These are phyloP conservation scores for Teinopalpus imperialis DNA, from an alignment of 2,888 invertebrate genomes.

Conservation along the genomic window DNA sequence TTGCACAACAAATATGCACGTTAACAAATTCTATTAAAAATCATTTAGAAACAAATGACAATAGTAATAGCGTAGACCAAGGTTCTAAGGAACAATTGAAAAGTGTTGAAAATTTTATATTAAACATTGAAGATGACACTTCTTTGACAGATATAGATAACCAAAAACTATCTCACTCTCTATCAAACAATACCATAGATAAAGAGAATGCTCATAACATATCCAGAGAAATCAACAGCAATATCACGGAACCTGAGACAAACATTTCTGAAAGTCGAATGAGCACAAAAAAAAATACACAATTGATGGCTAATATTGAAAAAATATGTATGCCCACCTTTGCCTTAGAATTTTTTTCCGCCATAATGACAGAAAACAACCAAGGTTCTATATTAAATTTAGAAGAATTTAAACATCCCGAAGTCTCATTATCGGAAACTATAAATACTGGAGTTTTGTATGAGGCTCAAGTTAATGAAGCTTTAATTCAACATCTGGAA, in stretches of 20 bases:
- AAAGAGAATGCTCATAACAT: neutral
- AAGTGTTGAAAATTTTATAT: no score
- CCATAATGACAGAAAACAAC: conserved; percentile 28
- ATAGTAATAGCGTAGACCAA: neutral
- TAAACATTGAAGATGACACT: no score
- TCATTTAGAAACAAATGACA: conserved; percentile 3
- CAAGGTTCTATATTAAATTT: neutral
- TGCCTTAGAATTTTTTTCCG: conserved; percentile 21
- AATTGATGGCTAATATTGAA: neutral
- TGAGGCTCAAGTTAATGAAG: conserved; percentile 28
- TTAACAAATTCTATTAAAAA: conserved; percentile 37
- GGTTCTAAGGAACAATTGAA: no score
- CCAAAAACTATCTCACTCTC: no score
- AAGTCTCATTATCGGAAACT: neutral
- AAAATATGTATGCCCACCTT: conserved; percentile 5
- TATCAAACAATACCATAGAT: neutral
- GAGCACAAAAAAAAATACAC: no score
- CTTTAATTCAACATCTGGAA: conserved; percentile 31
- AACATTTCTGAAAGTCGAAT: no score
- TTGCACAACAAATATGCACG: conserved; percentile 42
- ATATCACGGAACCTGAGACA: neutral
- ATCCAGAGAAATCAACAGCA: neutral
- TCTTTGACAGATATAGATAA: no score
- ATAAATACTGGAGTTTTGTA: conserved; percentile 12
- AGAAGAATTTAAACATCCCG: conserved; percentile 4